Percentiles rank a stretch among this genome's conserved stretches.
Evolutionary conservation across 2,888 invertebrate species (phyloP).

Genomic region (Brassicogethes aeneus): DNA sequence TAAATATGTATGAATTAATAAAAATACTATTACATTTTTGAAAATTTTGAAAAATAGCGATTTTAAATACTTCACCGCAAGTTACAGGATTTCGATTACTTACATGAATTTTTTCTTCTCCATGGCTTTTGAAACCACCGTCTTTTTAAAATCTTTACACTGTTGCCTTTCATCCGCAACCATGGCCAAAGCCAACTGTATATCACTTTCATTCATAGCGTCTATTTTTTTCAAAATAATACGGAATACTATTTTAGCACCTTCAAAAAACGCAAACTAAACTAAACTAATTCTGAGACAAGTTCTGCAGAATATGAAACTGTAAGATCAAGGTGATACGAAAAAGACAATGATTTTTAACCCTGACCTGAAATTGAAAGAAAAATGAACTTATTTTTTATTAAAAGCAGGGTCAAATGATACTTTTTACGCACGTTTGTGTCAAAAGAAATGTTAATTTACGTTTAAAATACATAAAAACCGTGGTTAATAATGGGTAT

Average conservation of each 20-base stretch:
- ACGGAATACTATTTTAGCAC: too few species aligned
- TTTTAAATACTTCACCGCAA: too few species aligned
- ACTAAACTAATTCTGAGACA: too few species aligned
- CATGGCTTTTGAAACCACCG: slow-evolving; percentile 38
- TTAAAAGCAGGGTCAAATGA: slow-evolving; percentile 12
- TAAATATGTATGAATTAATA: too few species aligned
- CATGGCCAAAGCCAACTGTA: slow-evolving; percentile 63
- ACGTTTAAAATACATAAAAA: too few species aligned
- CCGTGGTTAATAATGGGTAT: too few species aligned
- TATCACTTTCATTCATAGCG: slow-evolving; percentile 62
- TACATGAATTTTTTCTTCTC: slow-evolving; percentile 26
- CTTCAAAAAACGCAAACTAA: neutral
- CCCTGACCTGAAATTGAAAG: slow-evolving; percentile 14
- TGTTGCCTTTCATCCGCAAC: slow-evolving; percentile 44
- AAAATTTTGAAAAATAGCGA: too few species aligned
- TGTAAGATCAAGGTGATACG: slow-evolving; percentile 15
- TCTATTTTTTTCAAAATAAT: too few species aligned
- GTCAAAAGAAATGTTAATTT: neutral
- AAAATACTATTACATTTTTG: too few species aligned
- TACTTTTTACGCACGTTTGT: slow-evolving; percentile 1
- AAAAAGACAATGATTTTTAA: slow-evolving; percentile 13
- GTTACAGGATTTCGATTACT: too few species aligned
- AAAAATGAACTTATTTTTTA: slow-evolving; percentile 7
- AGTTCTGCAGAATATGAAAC: too few species aligned
- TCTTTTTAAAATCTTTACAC: slow-evolving; percentile 41